Conservation (phyloP, 2,888 invertebrate species). For the Chrysina gloriosa region DNA sequence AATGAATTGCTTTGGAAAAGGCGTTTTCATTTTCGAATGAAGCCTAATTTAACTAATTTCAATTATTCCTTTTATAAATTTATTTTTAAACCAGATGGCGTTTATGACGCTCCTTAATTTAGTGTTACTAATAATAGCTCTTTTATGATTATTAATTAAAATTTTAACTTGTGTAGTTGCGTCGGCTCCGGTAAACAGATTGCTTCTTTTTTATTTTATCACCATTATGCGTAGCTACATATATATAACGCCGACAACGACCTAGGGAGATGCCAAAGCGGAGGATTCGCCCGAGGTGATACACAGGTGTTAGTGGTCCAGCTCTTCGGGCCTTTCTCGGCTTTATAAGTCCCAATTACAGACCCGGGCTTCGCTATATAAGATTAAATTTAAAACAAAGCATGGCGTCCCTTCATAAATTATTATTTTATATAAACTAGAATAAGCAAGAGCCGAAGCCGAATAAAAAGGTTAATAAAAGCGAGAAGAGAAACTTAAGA, state of each 20-base stretch:
- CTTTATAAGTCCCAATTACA: constrained; percentile 65
- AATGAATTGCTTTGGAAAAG: too few species aligned
- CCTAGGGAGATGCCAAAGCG: constrained; percentile 58
- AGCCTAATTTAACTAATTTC: constrained; percentile 4
- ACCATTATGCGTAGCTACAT: constrained; percentile 29
- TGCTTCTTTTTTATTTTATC: constrained; percentile 28
- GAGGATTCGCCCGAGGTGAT: constrained; percentile 57
- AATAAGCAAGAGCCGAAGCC: not conserved
- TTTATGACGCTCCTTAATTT: constrained; percentile 3
- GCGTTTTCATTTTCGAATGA: too few species aligned
- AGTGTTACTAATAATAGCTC: constrained; percentile 16
- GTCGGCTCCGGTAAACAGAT: constrained; percentile 27
- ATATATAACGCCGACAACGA: constrained; percentile 33
- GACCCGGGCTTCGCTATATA: constrained; percentile 63
- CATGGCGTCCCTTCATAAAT: constrained; percentile 50
- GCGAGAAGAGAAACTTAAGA: constrained; percentile 12
- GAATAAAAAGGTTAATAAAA: constrained; percentile 40
- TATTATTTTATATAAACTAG: constrained; percentile 52
- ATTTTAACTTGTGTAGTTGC: constrained; percentile 13
- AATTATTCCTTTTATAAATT: constrained; percentile 10
- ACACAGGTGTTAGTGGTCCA: constrained; percentile 62
- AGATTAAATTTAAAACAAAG: constrained; percentile 65
- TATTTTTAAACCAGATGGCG: not conserved
- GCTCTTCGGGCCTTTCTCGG: constrained; percentile 54
- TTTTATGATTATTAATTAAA: constrained; percentile 26